Evolutionary conservation across 2,797 vertebrate genomes (phyloP).

Genomic region (Megaceryle alcyon): DNA sequence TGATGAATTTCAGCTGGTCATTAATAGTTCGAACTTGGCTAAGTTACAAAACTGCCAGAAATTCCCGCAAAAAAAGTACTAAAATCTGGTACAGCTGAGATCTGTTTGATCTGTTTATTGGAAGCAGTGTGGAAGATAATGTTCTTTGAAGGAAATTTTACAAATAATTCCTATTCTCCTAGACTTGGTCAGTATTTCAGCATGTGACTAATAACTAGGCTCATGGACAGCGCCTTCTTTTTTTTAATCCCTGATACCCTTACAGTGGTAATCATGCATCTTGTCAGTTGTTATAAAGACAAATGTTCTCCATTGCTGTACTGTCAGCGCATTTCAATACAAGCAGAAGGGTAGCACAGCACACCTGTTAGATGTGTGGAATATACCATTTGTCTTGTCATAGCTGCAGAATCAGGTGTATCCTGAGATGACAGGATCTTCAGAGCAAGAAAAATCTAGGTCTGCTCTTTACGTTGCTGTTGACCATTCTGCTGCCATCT

Average conservation of each 20-base stretch:
- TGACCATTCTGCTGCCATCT: neutral
- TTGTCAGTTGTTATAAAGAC: constrained; percentile 81
- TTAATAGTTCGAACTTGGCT: neutral
- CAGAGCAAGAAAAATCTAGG: constrained; percentile 21
- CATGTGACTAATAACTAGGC: constrained; percentile 74
- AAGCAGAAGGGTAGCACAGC: constrained; percentile 65
- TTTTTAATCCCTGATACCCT: constrained; percentile 59
- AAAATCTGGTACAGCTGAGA: constrained; percentile 26
- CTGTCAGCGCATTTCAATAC: constrained; percentile 75
- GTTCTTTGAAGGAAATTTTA: constrained; percentile 67
- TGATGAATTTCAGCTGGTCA: neutral
- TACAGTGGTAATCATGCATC: constrained; percentile 80
- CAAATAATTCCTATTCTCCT: constrained; percentile 68
- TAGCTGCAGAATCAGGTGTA: constrained; percentile 31
- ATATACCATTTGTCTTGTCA: constrained; percentile 75
- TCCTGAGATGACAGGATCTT: constrained; percentile 38
- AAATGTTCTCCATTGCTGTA: constrained; percentile 78
- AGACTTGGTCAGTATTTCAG: constrained; percentile 73
- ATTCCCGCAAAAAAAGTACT: neutral
- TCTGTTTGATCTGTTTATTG: constrained; percentile 26
- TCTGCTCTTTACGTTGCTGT: rapidly evolving
- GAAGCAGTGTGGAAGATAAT: constrained; percentile 55
- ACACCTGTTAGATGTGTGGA: constrained; percentile 65
- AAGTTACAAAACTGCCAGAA: constrained; percentile 9
- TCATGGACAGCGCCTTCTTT: constrained; percentile 54